These are phyloP conservation scores for Corydoras sp. DNA, from an alignment of 2,113 vertebrate species.

Conservation along the genomic window DNA sequence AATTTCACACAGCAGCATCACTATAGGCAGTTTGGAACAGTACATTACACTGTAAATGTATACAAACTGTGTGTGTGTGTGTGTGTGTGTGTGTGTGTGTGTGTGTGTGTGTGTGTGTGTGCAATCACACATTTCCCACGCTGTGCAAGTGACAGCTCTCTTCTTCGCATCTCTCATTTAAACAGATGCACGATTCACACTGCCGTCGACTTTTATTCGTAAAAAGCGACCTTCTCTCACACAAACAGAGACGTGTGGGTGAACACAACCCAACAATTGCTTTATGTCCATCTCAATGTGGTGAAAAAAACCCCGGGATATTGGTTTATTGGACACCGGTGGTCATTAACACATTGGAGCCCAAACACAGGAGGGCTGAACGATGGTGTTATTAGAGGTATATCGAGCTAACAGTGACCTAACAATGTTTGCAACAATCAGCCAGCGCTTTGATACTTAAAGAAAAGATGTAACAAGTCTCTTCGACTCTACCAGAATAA, in stretches of 20 bases:
- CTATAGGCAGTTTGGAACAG: conserved; percentile 6
- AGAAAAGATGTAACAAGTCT: neutral
- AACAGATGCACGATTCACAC: conserved; percentile 9
- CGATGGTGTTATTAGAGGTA: neutral
- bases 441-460: conserved; percentile 8
- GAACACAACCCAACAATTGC: neutral
- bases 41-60: neutral
- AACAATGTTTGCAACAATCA: neutral
- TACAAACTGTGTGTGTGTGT: neutral
- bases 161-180: neutral
- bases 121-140: neutral
- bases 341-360: conserved; percentile 9
- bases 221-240: neutral
- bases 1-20: conserved; percentile 32
- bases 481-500: neutral
- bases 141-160: neutral
- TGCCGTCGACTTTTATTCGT: conserved; percentile 7
- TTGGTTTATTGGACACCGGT: neutral
- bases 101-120: neutral
- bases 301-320: conserved; percentile 2
- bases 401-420: neutral
- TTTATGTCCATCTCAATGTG: neutral
- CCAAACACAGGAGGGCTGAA: conserved; percentile 5
- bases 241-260: neutral
- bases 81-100: neutral